These are phyloP conservation scores for Danio choprae DNA, from an alignment of 2,797 vertebrate genomes.

Conservation along the genomic window DNA sequence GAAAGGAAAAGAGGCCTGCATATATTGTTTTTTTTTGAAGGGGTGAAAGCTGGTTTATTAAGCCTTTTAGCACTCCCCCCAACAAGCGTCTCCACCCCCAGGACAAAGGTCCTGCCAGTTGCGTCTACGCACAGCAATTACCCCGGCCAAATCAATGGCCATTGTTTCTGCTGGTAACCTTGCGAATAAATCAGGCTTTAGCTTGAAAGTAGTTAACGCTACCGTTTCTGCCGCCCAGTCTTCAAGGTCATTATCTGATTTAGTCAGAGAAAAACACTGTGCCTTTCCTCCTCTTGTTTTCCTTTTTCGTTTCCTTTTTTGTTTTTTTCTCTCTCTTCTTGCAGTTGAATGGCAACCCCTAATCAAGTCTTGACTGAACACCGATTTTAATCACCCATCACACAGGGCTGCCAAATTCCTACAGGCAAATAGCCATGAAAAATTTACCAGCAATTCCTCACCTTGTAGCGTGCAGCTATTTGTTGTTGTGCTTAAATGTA, in stretches of 20 bases:
- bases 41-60: slow-evolving; percentile 54
- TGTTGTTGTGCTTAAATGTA: slow-evolving; percentile 94
- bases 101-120: slow-evolving; percentile 62
- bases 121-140: slow-evolving; percentile 69
- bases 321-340: slow-evolving; percentile 47
- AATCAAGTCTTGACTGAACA: slow-evolving; percentile 79
- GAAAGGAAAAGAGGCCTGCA: slow-evolving; percentile 23
- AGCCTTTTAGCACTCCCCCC: slow-evolving; percentile 50
- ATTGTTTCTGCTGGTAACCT: slow-evolving; percentile 77
- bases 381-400: slow-evolving; percentile 80
- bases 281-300: slow-evolving; percentile 62
- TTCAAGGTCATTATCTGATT: slow-evolving; percentile 83
- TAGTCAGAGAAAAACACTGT: slow-evolving; percentile 68
- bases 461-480: slow-evolving; percentile 88
- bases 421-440: slow-evolving; percentile 80
- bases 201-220: slow-evolving; percentile 74
- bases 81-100: slow-evolving; percentile 50
- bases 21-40: slow-evolving; percentile 31
- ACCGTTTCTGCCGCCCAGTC: slow-evolving; percentile 68
- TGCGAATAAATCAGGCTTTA: slow-evolving; percentile 73
- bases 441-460: slow-evolving; percentile 85
- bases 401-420: slow-evolving; percentile 78
- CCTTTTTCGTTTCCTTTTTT: slow-evolving; percentile 51
- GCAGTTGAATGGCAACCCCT: slow-evolving; percentile 74
- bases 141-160: slow-evolving; percentile 76